These are phyloP conservation scores for Adoxophyes honmai DNA, from an alignment of 1,140 invertebrate species.

Conservation along the genomic window DNA sequence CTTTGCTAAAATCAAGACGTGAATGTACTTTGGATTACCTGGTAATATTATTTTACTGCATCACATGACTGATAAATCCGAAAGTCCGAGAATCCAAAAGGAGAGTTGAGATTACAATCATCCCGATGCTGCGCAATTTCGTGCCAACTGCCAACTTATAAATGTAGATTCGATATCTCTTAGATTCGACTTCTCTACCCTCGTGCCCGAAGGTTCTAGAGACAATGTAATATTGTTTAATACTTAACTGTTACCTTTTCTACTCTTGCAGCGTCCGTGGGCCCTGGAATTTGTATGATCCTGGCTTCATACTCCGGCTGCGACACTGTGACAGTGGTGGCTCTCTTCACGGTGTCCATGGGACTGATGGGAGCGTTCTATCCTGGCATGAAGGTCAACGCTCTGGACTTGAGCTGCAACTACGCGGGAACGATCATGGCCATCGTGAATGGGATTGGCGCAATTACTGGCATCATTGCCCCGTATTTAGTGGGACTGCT, in stretches of 20 bases:
- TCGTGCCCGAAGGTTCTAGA: no score
- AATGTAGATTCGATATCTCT: no score
- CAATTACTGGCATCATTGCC: slow-evolving; percentile 84
- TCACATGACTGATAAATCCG: no score
- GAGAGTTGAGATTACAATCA: no score
- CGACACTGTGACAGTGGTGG: slow-evolving; percentile 79
- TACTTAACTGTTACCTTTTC: slow-evolving; percentile 16
- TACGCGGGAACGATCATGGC: slow-evolving; percentile 89
- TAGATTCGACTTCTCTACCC: no score
- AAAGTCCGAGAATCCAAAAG: no score
- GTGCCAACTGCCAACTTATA: no score
- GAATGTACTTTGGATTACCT: no score
- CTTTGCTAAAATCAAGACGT: no score
- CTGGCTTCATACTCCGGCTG: slow-evolving; percentile 81
- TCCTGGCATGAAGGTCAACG: slow-evolving; percentile 84
- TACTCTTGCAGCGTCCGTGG: slow-evolving; percentile 70
- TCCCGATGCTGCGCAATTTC: no score
- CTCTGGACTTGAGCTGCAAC: slow-evolving; percentile 87
- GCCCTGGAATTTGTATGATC: slow-evolving; percentile 78
- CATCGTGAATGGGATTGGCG: slow-evolving; percentile 86
- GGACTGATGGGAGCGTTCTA: slow-evolving; percentile 84
- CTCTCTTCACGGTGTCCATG: slow-evolving; percentile 83
- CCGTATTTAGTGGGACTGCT: slow-evolving; percentile 88
- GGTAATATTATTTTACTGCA: no score
- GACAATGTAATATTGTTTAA: no score